Evolutionary conservation across 2,888 invertebrate species (phyloP), one percentile per base, ranked within the genome.

Genomic region (Aplocera efformata): DNA sequence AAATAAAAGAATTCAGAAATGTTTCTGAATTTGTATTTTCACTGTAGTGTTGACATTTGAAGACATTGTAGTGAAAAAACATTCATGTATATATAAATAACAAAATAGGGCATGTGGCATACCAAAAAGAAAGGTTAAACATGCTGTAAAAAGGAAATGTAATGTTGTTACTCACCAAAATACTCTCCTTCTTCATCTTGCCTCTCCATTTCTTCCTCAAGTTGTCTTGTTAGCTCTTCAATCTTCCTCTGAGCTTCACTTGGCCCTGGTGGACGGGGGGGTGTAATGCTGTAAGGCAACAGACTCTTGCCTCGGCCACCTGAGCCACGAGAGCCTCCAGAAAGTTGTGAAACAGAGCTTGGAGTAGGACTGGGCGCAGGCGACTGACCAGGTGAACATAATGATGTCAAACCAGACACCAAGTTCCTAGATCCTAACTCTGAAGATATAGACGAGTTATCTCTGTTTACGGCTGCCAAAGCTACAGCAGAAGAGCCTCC

Each of bases 161-260:
- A 7, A 20, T 7, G 7, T n/a, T 29, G 28, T 4, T 10, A 60
- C 90, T 89, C 86, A 97, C 98, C 98, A 89, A 98, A 98, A 81
- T 97, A 98, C 89, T 98, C 98, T 58, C 97, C 98, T 76, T 97
- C 96, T 61, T 97, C 96, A 80, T 96, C 96, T 65, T 96, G 95
- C 62, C 96, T 94, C 75, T 98, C 98, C 93, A 98, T 96, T 89
- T 98, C 97, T 73, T 97, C 97, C 74, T 98, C 98, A 51, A 98
- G 90, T 70, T 97, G 96, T 35, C 96, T 90, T 7, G 97, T 97
- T 49, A 98, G 90, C 67, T 96, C 97, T 76, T 97, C 97, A 64
- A 98, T 94, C 84, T 98, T 98, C 40, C 94, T 91, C 78, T 98
- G 96, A 20, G 97, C 97, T 76, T 97, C 97, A 38, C 96, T 96